Conservation (phyloP, 2,113 vertebrate genomes). For the Pontoporia blainvillei region DNA sequence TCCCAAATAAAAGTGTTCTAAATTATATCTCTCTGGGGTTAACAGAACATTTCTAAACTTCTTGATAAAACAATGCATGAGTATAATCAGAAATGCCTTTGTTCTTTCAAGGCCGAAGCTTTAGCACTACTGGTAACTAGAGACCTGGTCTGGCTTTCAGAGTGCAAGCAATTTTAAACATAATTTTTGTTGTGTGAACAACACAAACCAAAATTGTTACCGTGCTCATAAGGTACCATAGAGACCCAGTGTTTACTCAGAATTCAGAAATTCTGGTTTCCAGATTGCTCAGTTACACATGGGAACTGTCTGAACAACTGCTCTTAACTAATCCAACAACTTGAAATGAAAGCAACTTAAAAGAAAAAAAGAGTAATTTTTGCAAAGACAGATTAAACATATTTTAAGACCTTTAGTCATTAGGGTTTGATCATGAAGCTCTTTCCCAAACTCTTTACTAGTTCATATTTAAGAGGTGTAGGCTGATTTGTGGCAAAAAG, state of each 20-base stretch:
- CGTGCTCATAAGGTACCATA: background rate
- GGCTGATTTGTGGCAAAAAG: background rate
- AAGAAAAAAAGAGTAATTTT: background rate
- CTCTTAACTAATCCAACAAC: background rate
- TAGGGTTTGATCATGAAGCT: background rate
- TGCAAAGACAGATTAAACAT: background rate
- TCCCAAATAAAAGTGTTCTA: background rate
- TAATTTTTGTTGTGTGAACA: background rate
- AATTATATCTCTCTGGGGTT: background rate
- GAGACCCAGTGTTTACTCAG: background rate
- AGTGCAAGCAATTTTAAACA: background rate
- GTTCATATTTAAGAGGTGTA: background rate
- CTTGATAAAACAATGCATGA: slow-evolving; percentile 40
- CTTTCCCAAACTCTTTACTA: background rate
- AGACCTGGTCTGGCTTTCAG: background rate
- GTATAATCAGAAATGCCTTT: background rate
- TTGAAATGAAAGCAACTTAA: background rate
- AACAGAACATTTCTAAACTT: slow-evolving; percentile 32
- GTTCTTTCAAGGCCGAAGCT: background rate
- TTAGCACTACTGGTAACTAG: background rate
- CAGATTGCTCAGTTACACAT: background rate
- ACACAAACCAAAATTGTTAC: background rate
- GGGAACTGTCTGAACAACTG: background rate
- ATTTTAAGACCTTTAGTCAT: background rate
- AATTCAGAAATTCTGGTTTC: background rate